These are phyloP conservation scores for Bufo bufo DNA, from an alignment of 2,113 vertebrate genomes.

Conservation along the genomic window DNA sequence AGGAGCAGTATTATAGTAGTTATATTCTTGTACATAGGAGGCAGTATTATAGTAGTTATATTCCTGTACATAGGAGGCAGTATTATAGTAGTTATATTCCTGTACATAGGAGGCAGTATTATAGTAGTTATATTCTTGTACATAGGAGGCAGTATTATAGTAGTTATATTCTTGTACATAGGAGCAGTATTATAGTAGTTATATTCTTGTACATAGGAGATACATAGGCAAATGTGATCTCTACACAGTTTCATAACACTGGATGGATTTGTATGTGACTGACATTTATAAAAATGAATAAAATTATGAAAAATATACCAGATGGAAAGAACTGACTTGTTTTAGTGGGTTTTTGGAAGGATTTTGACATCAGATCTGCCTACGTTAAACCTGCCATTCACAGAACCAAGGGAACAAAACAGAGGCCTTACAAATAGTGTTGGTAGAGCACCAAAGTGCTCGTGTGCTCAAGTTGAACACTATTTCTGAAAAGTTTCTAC, in stretches of 20 bases:
- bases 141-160: too few species aligned
- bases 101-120: too few species aligned
- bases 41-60: too few species aligned
- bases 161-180: too few species aligned
- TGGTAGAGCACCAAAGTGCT: too few species aligned
- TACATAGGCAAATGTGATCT: too few species aligned
- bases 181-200: not conserved
- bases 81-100: too few species aligned
- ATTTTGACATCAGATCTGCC: not conserved
- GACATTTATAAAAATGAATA: not conserved
- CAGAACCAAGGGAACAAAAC: not conserved
- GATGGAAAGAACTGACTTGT: not conserved
- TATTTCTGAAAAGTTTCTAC: too few species aligned
- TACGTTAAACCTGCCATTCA: not conserved
- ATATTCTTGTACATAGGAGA: not conserved
- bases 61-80: too few species aligned
- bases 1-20: not conserved
- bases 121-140: too few species aligned
- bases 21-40: not conserved
- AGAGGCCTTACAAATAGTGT: not conserved
- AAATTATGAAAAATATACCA: not conserved
- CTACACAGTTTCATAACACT: too few species aligned
- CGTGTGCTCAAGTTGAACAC: too few species aligned
- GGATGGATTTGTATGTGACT: not conserved
- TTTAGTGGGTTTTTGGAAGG: slow-evolving; percentile 13